These are phyloP conservation scores for Smittia aterrima DNA, from an alignment of 2,888 invertebrate genomes.

Conservation along the genomic window DNA sequence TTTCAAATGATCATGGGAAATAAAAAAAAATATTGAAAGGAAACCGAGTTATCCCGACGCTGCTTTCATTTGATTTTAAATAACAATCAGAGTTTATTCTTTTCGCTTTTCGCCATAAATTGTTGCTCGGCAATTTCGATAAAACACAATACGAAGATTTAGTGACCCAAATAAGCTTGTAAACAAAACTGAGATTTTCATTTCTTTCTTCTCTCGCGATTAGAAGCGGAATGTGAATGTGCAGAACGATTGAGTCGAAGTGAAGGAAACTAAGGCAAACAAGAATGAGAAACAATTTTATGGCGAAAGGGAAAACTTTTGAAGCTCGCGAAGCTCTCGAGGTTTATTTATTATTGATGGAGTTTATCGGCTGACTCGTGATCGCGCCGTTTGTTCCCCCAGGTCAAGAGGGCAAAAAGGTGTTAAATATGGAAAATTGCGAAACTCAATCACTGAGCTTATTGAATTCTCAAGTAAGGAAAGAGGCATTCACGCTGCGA, in stretches of 20 bases:
- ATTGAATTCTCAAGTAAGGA: background rate
- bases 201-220: background rate
- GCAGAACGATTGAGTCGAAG: background rate
- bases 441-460: background rate
- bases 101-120: slow-evolving; percentile 8
- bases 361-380: background rate
- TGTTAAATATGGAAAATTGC: slow-evolving; percentile 7
- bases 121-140: background rate
- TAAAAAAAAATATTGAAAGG: background rate
- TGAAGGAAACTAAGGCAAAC: background rate
- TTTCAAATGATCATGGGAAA: background rate
- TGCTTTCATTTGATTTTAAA: background rate
- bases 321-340: no score
- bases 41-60: background rate
- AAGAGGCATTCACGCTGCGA: background rate
- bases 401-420: slow-evolving; percentile 25
- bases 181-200: background rate
- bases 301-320: no score
- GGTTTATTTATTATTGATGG: background rate
- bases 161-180: background rate
- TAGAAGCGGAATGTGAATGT: background rate
- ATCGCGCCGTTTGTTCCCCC: background rate
- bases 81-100: background rate
- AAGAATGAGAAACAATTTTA: background rate
- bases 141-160: slow-evolving; percentile 8